phyloP scores from a whole-genome alignment of 2,888 invertebrate species.

The Oscheius myriophilus region DNA sequence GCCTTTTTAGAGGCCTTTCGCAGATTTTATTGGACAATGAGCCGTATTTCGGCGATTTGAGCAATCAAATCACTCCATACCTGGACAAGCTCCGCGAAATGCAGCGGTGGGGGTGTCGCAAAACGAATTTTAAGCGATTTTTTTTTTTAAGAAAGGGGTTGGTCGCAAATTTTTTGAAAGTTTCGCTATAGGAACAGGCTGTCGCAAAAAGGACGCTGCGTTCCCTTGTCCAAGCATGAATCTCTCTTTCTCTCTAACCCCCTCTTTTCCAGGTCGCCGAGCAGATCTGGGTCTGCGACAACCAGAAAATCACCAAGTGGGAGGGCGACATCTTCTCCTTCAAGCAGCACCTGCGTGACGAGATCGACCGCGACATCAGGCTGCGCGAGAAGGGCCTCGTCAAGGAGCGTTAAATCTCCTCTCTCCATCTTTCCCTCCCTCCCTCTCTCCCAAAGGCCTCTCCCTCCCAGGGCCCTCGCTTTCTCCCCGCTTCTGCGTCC shows the following conservation, averaged over 20 bases:
- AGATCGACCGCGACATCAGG: conserved; percentile 80
- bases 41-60: no score
- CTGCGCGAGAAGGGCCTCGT: conserved; percentile 41
- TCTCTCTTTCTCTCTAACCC: not conserved
- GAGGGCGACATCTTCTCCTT: conserved; percentile 93
- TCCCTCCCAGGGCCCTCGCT: not conserved
- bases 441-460: not conserved
- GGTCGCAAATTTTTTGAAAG: no score
- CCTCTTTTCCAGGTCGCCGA: conserved; percentile 84
- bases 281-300: conserved; percentile 99
- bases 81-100: no score
- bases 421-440: not conserved
- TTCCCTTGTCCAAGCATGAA: no score
- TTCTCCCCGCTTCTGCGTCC: not conserved
- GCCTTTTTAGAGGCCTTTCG: no score
- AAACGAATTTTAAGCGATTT: no score
- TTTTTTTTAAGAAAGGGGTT: no score
- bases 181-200: no score
- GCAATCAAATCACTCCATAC: no score
- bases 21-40: no score
- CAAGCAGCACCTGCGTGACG: conserved; percentile 90
- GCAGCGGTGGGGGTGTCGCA: no score
- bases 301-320: conserved; percentile 94
- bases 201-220: no score
- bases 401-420: conserved; percentile 45